Percentiles rank a stretch among this genome's conserved stretches.
These are phyloP conservation scores for Pogonomyrmex californicus DNA, from an alignment of 1,140 invertebrate species.

Conservation along the genomic window DNA sequence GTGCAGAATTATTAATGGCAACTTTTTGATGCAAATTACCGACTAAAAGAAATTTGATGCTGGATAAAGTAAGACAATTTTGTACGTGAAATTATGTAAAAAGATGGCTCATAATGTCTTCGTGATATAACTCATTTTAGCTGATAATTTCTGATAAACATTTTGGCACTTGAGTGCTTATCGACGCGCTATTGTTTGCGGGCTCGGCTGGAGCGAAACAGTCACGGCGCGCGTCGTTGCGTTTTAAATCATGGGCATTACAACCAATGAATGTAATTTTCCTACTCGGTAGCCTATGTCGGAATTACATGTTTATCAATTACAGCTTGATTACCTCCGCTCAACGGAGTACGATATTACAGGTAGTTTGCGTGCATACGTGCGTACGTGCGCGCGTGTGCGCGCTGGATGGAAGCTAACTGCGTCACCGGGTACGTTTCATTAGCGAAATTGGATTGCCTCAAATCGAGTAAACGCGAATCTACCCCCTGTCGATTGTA, in stretches of 20 bases:
- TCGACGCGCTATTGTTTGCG: conserved; percentile 19
- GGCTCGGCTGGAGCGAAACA: not conserved
- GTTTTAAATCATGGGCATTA: conserved; percentile 54
- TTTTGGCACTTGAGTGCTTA: conserved; percentile 5
- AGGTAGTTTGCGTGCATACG: conserved; percentile 47
- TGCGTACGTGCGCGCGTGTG: conserved; percentile 4
- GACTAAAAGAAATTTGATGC: not conserved
- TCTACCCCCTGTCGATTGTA: conserved; percentile 67
- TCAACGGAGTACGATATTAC: conserved; percentile 54
- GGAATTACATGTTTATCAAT: conserved; percentile 75
- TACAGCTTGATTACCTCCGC: conserved; percentile 73
- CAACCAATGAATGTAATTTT: conserved; percentile 58
- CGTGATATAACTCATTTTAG: not conserved
- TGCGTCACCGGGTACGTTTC: conserved; percentile 68
- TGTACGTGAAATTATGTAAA: not conserved
- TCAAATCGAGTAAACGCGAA: conserved; percentile 74
- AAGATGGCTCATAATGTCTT: not conserved
- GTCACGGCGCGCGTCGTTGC: conserved; percentile 30
- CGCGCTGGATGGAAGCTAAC: conserved; percentile 59
- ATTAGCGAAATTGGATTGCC: conserved; percentile 76
- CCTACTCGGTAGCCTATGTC: conserved; percentile 58
- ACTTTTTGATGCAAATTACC: not conserved
- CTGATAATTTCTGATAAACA: conserved; percentile 26
- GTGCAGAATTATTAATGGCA: not conserved
- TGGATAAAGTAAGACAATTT: not conserved